Conservation (phyloP, 2,888 invertebrate genomes). For the Petrolisthes cinctipes region DNA sequence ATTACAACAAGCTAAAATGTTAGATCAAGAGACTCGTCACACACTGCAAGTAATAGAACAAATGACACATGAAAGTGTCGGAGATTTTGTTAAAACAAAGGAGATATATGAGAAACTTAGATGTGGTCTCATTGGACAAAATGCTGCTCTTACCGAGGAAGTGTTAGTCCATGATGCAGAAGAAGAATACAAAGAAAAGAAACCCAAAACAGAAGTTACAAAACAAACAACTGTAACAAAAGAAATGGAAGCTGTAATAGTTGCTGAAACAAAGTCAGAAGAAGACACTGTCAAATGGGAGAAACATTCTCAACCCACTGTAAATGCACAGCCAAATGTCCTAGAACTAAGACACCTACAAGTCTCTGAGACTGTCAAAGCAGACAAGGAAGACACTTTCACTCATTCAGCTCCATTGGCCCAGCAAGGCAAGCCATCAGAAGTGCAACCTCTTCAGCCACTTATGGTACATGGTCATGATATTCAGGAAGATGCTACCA, state of each 20-base stretch:
- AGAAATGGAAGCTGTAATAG: conserved; percentile 49
- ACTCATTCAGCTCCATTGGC: conserved; percentile 24
- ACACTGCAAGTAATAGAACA: conserved; percentile 50
- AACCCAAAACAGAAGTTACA: conserved; percentile 21
- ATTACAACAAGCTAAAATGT: conserved; percentile 31
- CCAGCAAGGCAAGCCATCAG: conserved; percentile 47
- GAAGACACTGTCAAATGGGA: conserved; percentile 49
- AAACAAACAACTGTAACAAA: conserved; percentile 52
- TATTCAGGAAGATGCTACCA: conserved; percentile 50
- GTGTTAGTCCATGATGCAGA: conserved; percentile 52
- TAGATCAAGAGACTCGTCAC: conserved; percentile 45
- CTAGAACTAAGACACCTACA: conserved; percentile 42
- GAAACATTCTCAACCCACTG: conserved; percentile 33
- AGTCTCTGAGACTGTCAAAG: conserved; percentile 49
- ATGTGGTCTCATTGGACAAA: conserved; percentile 42
- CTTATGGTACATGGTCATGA: conserved; percentile 49
- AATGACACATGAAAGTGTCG: conserved; percentile 48
- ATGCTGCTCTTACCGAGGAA: conserved; percentile 43
- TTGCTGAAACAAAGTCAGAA: conserved; percentile 49
- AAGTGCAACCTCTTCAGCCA: conserved; percentile 42
- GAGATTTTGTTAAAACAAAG: conserved; percentile 33
- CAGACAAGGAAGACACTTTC: conserved; percentile 47
- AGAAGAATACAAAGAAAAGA: conserved; percentile 35
- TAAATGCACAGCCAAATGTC: conserved; percentile 47
- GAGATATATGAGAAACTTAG: conserved; percentile 33